These are phyloP conservation scores for Panagrolaimus sp. DNA, from an alignment of 1,140 invertebrate species.

Conservation along the genomic window DNA sequence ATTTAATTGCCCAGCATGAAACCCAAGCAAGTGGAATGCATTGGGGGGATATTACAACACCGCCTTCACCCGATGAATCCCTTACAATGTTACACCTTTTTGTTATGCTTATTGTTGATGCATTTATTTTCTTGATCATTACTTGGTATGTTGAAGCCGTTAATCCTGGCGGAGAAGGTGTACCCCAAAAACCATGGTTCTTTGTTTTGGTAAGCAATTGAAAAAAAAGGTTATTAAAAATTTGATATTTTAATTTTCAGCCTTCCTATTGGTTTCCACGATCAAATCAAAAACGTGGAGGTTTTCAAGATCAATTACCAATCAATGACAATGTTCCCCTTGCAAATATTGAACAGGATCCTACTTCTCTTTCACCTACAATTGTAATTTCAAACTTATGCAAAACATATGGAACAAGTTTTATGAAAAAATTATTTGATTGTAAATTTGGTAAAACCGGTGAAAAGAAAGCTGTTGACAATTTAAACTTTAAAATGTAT, in stretches of 20 bases:
- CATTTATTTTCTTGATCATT: constrained; percentile 68
- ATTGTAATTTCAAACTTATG: constrained; percentile 40
- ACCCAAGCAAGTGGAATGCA: constrained; percentile 45
- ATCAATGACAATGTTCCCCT: neutral
- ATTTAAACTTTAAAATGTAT: constrained; percentile 70
- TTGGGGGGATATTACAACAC: constrained; percentile 33
- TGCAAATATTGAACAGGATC: constrained; percentile 38
- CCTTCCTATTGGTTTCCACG: constrained; percentile 68
- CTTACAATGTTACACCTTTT: constrained; percentile 58
- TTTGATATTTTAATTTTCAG: constrained; percentile 53
- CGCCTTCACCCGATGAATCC: constrained; percentile 40
- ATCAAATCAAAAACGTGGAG: constrained; percentile 57
- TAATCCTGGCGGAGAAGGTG: constrained; percentile 63
- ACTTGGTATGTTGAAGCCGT: constrained; percentile 71
- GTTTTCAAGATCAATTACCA: constrained; percentile 18
- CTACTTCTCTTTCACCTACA: constrained; percentile 24
- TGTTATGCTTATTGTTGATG: constrained; percentile 67
- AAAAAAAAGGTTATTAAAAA: constrained; percentile 20
- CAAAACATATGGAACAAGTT: constrained; percentile 45
- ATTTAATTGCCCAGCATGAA: constrained; percentile 44
- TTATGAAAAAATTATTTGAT: constrained; percentile 61
- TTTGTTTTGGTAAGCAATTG: constrained; percentile 35
- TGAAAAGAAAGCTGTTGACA: constrained; percentile 65
- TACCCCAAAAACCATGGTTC: constrained; percentile 50
- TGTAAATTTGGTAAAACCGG: constrained; percentile 63